Conservation (phyloP, 2,888 invertebrate species). For the Therioaphis trifolii region DNA sequence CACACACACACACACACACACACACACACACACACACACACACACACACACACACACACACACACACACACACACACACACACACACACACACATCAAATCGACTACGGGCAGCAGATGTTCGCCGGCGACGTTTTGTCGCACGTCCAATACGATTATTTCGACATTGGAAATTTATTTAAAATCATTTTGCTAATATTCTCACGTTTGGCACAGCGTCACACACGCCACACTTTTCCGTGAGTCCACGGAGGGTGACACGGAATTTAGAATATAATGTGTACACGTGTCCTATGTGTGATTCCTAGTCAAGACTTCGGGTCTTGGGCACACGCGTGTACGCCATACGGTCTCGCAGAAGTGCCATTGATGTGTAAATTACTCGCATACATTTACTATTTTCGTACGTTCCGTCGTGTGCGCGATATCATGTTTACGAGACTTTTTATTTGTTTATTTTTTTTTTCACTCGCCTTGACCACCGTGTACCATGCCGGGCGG, state of each 20-base stretch:
- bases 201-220: slow-evolving; percentile 26
- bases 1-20: no score
- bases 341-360: background rate
- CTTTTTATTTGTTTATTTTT: no score
- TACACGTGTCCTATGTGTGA: background rate
- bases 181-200: slow-evolving; percentile 26
- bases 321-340: background rate
- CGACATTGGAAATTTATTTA: slow-evolving; percentile 15
- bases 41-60: no score
- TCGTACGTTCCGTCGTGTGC: no score
- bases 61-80: no score
- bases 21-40: no score
- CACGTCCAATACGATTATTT: slow-evolving; percentile 10
- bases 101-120: background rate
- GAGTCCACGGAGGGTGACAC: background rate
- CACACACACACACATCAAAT: no score
- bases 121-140: slow-evolving; percentile 5
- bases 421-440: no score
- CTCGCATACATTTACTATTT: no score
- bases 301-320: background rate
- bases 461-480: no score
- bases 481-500: no score
- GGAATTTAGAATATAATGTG: no score
- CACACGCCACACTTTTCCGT: background rate
- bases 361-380: slow-evolving; percentile 18